Evolutionary conservation across 2,113 vertebrate species (phyloP), one percentile per base, ranked within the genome.

Genomic region (Gobiocypris rarus): DNA sequence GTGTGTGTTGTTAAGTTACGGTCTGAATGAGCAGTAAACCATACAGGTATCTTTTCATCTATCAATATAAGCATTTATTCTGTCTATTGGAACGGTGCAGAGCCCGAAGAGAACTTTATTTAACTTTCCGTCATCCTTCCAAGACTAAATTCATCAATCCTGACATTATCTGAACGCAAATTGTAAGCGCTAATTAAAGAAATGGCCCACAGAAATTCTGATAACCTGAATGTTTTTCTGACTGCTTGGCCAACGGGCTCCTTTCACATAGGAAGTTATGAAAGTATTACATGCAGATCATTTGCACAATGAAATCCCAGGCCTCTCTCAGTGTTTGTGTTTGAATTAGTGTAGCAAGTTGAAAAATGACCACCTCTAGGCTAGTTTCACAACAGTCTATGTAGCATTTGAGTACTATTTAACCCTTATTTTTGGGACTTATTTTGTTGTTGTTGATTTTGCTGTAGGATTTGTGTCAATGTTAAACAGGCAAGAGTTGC

Each of bases 121-220:
- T 81, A 85, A 78, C 80, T 87, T 82, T 87, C 86, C 83, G 54
- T 38, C 69, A 75, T 89, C 92, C 89, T 91, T 91, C 69, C 89
- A 91, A 90, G 91, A 91, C 82, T 70, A 22, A 87, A 91, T 91
- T 92, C 71, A 93, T 93, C 93, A 94, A 92, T 93, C 90, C 89
- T 92, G 93, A 94, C 93, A 92, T 92, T 94, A 94, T 94, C 93
- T 92, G 90, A 93, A 90, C 87, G 91, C 90, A 90, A 94, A 93
- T 91, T 92, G 93, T 93, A 91, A 87, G 92, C 92, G 93, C 93
- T 94, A 94, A 94, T 95, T 95, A 94, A 94, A 93, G 91, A 93
- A 94, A 93, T 90, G 91, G 93, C 93, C 92, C 90, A 93, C 92
- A 92, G 85, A 89, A 89, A 94, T 92, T 91, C 93, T 91, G 93